Conservation (phyloP, 2,797 vertebrate species). For the Sphenodon punctatus region DNA sequence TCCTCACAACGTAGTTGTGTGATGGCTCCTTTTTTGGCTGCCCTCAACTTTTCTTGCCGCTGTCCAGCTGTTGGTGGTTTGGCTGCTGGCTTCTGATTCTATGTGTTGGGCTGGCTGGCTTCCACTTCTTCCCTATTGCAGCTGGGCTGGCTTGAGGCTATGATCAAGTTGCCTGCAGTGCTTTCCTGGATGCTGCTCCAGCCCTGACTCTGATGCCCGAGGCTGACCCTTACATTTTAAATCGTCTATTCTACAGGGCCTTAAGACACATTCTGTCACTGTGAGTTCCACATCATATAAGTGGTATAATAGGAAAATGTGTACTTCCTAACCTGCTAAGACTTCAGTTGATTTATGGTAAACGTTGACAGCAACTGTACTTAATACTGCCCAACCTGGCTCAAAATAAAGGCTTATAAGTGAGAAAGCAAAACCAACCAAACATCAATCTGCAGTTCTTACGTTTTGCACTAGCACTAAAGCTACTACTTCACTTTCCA, state of each 20-base stretch:
- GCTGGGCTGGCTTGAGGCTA: slow-evolving; percentile 54
- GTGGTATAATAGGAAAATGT: no score
- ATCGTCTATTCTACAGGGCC: slow-evolving; percentile 18
- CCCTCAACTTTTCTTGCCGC: slow-evolving; percentile 3
- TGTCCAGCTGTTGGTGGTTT: slow-evolving; percentile 14
- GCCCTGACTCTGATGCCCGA: slow-evolving; percentile 45
- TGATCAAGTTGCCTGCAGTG: slow-evolving; percentile 46
- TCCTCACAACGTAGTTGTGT: neutral
- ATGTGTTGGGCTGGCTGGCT: slow-evolving; percentile 3
- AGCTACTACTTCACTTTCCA: neutral
- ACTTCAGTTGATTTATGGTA: neutral
- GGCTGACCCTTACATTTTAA: slow-evolving; percentile 44
- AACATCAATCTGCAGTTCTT: no score
- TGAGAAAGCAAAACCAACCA: no score
- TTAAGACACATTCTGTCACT: slow-evolving; percentile 20
- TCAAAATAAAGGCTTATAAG: neutral
- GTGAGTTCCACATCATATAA: no score
- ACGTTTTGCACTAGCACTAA: no score
- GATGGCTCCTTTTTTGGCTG: slow-evolving; percentile 34
- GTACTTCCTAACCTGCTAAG: neutral
- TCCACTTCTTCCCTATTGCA: slow-evolving; percentile 43
- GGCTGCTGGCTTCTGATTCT: slow-evolving; percentile 23
- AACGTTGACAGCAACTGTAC: neutral
- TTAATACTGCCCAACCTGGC: neutral
- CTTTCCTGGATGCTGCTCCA: slow-evolving; percentile 40